Base-by-base conservation (phyloP, 2,888 invertebrate species). In the Mystacides longicornis region DNA sequence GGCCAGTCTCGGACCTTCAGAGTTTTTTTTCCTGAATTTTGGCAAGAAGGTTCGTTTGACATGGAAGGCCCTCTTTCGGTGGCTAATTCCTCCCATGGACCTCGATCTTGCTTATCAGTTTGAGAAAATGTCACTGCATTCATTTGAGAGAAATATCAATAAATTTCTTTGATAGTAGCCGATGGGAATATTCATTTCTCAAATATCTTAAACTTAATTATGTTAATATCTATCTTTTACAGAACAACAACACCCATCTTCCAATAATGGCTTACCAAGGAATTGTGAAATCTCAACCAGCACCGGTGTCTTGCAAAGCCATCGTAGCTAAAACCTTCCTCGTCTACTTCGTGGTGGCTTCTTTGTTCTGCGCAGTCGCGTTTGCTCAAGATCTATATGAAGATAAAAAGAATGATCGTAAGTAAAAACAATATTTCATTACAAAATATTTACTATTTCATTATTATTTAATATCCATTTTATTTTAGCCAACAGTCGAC, bases 401-500 rank as follows among this genome's bases (percentile, higher is more conserved):
- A 23, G 56, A 59, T 2, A 59, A 59, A 37, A 59, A 59, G 47
- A 59, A 52, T 21, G 56, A 59, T 55, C 59, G 59, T 59, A 57
- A 54, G 56, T 52, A 23, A 16, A 48, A n/a, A 48, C 5, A 20
- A 20, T 18, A 23, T 48, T 48, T 48, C 9, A 23, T 22, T 48
- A 14, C 14, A 27, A 27, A 7, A 7, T 11, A 5, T 7, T 27
- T 27, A 11, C 11, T 27, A 7, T 27, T 27, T 27, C 27, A 7
- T 27, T 27, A 5, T 27, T 7, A 11, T 27, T 27, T 27, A 27
- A 7, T 27, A n/a, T n/a, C n/a, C n/a, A n/a, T 7, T n/a, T n/a
- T 37, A 7, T 37, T 37, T 14, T 14, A 57, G 57, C 63, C 54
- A 52, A 65, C 56, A 69, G 71, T 58, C 65, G 73, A 27, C 69